A percentile compares a stretch with the other conserved stretches of the same genome.
Conservation (phyloP, 2,797 vertebrate genomes). For the Artibeus jamaicensis region DNA sequence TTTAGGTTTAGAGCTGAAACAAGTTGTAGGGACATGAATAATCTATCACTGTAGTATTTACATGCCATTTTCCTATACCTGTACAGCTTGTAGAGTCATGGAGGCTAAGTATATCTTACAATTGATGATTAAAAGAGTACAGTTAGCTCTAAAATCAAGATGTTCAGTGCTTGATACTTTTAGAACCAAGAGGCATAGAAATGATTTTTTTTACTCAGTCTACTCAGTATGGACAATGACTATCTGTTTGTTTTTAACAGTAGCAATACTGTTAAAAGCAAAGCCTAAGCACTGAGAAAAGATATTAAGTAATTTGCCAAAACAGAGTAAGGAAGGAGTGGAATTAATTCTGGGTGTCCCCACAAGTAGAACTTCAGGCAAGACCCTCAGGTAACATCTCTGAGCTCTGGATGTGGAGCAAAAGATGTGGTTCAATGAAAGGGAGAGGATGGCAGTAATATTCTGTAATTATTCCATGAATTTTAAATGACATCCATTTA, state of each 20-base stretch:
- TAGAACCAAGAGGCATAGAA: neutral
- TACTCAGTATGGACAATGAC: no score
- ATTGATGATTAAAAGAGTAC: slow-evolving; percentile 38
- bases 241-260: no score
- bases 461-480: neutral
- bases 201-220: neutral
- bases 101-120: slow-evolving; percentile 65
- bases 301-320: neutral
- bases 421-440: neutral
- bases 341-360: neutral
- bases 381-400: neutral
- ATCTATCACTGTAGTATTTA: neutral
- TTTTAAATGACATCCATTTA: neutral
- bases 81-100: slow-evolving; percentile 29
- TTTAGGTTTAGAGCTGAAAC: neutral
- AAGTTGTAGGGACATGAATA: neutral
- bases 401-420: neutral
- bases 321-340: neutral
- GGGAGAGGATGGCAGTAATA: neutral
- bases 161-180: neutral
- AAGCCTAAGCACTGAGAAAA: neutral
- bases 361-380: neutral
- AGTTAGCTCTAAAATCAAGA: neutral
- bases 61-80: slow-evolving; percentile 49
- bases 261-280: neutral